These are phyloP conservation scores for Aphodius sticticus DNA, from an alignment of 2,888 invertebrate species.

Conservation along the genomic window DNA sequence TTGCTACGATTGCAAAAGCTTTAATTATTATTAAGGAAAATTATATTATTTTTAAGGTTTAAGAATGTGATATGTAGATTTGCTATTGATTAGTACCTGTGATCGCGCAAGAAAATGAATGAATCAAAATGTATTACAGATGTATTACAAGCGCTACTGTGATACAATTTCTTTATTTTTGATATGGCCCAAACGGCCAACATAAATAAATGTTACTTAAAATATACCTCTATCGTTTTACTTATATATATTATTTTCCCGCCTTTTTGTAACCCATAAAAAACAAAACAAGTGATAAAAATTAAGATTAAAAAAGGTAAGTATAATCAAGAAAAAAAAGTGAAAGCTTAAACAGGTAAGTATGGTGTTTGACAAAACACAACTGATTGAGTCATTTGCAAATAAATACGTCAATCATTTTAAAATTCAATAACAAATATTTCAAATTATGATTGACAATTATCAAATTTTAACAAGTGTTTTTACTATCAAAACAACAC, in stretches of 20 bases:
- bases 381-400: background rate
- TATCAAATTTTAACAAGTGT: too few relatives aligned
- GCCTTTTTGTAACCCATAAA: background rate
- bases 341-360: background rate
- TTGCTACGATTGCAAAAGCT: constrained; percentile 40
- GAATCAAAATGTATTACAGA: constrained; percentile 40
- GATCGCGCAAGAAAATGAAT: constrained; percentile 30
- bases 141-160: constrained; percentile 59
- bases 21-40: constrained; percentile 39
- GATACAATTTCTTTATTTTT: constrained; percentile 52
- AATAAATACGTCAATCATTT: background rate
- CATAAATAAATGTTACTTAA: constrained; percentile 38
- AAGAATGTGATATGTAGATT: constrained; percentile 35
- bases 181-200: constrained; percentile 31
- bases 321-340: background rate
- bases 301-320: background rate
- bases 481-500: too few relatives aligned
- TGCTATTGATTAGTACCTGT: constrained; percentile 28
- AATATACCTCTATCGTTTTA: constrained; percentile 27
- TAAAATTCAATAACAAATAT: background rate
- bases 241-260: constrained; percentile 6
- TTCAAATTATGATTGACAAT: background rate
- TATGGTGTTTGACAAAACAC: background rate
- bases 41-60: constrained; percentile 38
- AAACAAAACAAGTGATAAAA: background rate